A percentile compares a stretch with the other conserved stretches of the same genome.
These are phyloP conservation scores for Aspiorhynchus laticeps DNA, from an alignment of 2,113 vertebrate species.

Conservation along the genomic window DNA sequence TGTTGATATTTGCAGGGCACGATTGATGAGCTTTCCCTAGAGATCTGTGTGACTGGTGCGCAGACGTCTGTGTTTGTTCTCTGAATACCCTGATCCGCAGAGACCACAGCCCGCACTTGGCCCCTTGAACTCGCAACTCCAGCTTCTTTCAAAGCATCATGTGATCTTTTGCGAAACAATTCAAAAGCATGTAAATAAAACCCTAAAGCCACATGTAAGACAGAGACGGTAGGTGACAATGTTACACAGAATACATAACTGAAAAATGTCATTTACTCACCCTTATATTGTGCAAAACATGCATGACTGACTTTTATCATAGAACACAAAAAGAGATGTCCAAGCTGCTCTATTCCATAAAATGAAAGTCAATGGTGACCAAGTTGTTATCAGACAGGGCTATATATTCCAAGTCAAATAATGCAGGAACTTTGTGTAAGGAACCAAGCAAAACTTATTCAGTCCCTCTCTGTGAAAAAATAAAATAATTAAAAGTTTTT, in stretches of 20 bases:
- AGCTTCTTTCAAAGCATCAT: conserved; percentile 17
- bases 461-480: too few species aligned
- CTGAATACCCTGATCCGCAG: conserved; percentile 34
- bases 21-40: conserved; percentile 40
- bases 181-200: conserved; percentile 26
- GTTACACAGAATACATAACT: conserved; percentile 10
- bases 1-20: conserved; percentile 52
- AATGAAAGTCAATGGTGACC: background rate
- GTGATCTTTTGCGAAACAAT: conserved; percentile 19
- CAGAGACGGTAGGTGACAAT: background rate
- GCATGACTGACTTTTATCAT: background rate
- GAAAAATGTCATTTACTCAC: background rate
- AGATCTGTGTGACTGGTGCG: conserved; percentile 15
- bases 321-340: background rate
- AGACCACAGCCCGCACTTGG: conserved; percentile 45
- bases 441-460: background rate
- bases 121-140: conserved; percentile 16
- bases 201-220: conserved; percentile 24
- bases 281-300: background rate
- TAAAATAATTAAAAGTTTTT: too few species aligned
- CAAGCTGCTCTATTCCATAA: background rate
- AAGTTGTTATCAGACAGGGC: background rate
- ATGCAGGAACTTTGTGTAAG: background rate
- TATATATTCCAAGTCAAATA: background rate
- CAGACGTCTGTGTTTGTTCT: conserved; percentile 36